Evolutionary conservation across 2,113 vertebrate species (phyloP).

Genomic region (Sphaerodactylus townsendi): DNA sequence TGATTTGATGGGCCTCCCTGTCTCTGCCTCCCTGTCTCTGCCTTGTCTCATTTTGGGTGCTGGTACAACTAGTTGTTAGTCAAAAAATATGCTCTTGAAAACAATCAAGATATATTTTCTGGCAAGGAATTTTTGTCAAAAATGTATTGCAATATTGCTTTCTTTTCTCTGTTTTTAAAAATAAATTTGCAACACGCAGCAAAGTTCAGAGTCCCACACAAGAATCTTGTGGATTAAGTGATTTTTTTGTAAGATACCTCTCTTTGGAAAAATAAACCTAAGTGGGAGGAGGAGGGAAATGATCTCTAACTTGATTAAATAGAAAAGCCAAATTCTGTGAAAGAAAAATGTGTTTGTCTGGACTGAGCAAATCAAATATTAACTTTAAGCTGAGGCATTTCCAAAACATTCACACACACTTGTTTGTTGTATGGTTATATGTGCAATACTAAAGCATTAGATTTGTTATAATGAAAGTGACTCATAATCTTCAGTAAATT

Average conservation of each 20-base stretch:
- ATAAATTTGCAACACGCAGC: background rate
- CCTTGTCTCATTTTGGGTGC: too few species aligned
- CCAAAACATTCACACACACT: background rate
- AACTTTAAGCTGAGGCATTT: slow-evolving; percentile 38
- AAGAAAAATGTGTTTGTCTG: slow-evolving; percentile 10
- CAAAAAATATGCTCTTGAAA: slow-evolving; percentile 43
- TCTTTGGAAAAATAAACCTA: slow-evolving; percentile 1
- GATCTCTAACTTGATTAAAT: background rate
- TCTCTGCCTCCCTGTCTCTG: too few species aligned
- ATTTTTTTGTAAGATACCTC: background rate
- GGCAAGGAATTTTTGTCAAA: background rate
- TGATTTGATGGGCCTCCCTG: too few species aligned
- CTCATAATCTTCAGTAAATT: slow-evolving; percentile 3
- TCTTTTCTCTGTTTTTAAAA: background rate
- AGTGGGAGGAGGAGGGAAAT: background rate
- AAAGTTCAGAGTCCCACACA: slow-evolving; percentile 15
- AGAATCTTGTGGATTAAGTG: slow-evolving; percentile 11
- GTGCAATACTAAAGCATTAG: background rate
- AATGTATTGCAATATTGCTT: background rate
- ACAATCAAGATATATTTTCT: slow-evolving; percentile 21
- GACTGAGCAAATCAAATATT: slow-evolving; percentile 23
- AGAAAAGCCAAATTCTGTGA: background rate
- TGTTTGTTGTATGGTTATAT: slow-evolving; percentile 13
- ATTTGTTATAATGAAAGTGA: background rate
- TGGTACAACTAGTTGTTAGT: background rate